Conservation (phyloP, 2,888 invertebrate genomes). For the Tubulanus polymorphus region DNA sequence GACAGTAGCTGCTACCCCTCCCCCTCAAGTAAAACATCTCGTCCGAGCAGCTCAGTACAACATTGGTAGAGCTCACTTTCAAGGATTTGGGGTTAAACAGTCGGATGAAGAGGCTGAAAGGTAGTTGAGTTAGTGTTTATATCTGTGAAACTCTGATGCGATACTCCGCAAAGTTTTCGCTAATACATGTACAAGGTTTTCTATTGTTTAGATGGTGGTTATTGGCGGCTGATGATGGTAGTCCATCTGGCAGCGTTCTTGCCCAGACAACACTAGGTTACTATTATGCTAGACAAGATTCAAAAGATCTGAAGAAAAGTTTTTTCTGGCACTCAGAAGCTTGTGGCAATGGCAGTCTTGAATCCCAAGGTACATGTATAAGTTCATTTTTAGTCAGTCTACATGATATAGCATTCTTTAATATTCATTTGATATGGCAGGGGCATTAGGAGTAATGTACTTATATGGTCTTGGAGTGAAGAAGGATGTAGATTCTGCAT, state of each 20-base stretch:
- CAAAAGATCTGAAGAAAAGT: slow-evolving; percentile 41
- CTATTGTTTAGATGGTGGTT: slow-evolving; percentile 41
- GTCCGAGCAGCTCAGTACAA: slow-evolving; percentile 45
- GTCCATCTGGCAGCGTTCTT: slow-evolving; percentile 44
- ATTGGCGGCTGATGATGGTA: slow-evolving; percentile 51
- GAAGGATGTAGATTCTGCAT: slow-evolving; percentile 38
- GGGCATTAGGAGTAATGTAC: slow-evolving; percentile 53
- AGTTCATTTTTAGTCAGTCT: background rate
- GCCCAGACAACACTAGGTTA: slow-evolving; percentile 51
- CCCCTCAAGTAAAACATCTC: slow-evolving; percentile 36
- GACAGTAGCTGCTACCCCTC: slow-evolving; percentile 31
- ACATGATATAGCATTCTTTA: background rate
- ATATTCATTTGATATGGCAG: slow-evolving; percentile 24
- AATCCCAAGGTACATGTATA: slow-evolving; percentile 51
- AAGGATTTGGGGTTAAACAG: slow-evolving; percentile 49
- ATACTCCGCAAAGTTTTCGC: too few relatives aligned
- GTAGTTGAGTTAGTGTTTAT: too few relatives aligned
- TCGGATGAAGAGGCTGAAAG: slow-evolving; percentile 48
- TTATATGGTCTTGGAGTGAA: slow-evolving; percentile 46
- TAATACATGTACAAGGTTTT: too few relatives aligned
- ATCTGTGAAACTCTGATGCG: too few relatives aligned
- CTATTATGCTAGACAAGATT: slow-evolving; percentile 43
- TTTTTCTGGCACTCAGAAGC: slow-evolving; percentile 54
- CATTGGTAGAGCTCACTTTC: slow-evolving; percentile 50
- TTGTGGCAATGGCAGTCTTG: slow-evolving; percentile 51